Evolutionary conservation across 2,113 vertebrate genomes (phyloP).

Genomic region (Probosciger aterrimus): DNA sequence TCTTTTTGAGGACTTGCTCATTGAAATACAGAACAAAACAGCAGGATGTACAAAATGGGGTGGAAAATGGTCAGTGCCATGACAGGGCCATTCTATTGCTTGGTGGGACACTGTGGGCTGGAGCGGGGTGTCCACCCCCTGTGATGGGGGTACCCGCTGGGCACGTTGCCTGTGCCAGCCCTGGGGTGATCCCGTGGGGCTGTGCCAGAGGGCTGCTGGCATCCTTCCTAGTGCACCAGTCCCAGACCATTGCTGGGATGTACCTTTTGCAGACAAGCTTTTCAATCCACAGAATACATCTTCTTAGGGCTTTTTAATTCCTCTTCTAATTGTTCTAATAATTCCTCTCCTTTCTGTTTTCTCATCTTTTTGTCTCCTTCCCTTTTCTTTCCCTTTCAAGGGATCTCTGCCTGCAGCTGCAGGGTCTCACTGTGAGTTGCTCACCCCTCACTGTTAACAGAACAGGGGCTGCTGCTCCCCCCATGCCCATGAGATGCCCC

Average conservation of each 20-base stretch:
- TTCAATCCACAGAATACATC: not conserved
- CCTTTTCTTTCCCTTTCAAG: no score
- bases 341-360: not conserved
- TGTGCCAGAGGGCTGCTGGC: fast-evolving
- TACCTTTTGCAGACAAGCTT: not conserved
- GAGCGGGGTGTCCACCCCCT: not conserved
- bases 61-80: not conserved
- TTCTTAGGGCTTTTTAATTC: not conserved
- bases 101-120: fast-evolving
- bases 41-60: not conserved
- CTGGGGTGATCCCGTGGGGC: not conserved
- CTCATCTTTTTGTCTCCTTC: not conserved
- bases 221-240: not conserved
- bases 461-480: not conserved
- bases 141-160: fast-evolving
- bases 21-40: not conserved
- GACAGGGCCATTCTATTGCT: not conserved
- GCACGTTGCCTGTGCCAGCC: not conserved
- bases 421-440: no score
- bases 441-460: not conserved
- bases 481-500: fast-evolving
- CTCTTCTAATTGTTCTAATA: not conserved
- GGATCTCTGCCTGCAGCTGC: not conserved
- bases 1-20: not conserved
- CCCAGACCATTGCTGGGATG: not conserved